A percentile compares a stretch with the other conserved stretches of the same genome.
phyloP scores from a whole-genome alignment of 1,140 invertebrate genomes.

The Orius insidiosus region DNA sequence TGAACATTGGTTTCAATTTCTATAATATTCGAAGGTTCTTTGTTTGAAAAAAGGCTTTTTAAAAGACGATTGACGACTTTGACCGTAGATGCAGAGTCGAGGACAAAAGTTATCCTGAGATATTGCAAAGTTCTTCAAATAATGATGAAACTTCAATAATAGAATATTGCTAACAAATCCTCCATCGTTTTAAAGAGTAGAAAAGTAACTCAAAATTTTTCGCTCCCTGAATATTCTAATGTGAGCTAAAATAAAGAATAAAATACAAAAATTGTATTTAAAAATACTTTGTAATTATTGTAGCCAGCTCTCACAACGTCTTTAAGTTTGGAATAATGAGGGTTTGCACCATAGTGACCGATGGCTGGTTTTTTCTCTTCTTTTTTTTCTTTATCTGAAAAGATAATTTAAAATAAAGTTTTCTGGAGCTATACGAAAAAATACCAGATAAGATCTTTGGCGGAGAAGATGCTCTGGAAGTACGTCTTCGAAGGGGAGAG shows the following conservation, averaged over 20 bases:
- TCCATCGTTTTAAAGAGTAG: slow-evolving; percentile 46
- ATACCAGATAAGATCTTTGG: slow-evolving; percentile 16
- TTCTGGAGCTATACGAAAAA: too few species aligned
- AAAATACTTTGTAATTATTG: slow-evolving; percentile 53
- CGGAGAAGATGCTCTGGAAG: slow-evolving; percentile 23
- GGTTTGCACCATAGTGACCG: slow-evolving; percentile 44
- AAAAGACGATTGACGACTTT: slow-evolving; percentile 54
- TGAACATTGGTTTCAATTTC: neutral
- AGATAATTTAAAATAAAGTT: slow-evolving; percentile 1
- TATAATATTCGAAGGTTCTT: neutral
- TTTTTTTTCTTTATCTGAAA: slow-evolving; percentile 20
- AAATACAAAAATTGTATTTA: slow-evolving; percentile 7
- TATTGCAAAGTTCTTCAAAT: slow-evolving; percentile 69
- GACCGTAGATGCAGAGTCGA: slow-evolving; percentile 52
- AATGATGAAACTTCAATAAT: slow-evolving; percentile 53
- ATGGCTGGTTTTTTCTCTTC: slow-evolving; percentile 28
- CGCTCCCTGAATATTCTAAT: slow-evolving; percentile 46
- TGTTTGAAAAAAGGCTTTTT: neutral
- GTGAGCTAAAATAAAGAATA: slow-evolving; percentile 37
- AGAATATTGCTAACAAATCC: slow-evolving; percentile 56
- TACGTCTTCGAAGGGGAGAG: slow-evolving; percentile 32
- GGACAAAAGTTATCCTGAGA: slow-evolving; percentile 47
- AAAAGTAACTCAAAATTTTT: slow-evolving; percentile 59
- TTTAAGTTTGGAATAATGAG: slow-evolving; percentile 62
- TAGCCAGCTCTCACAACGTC: slow-evolving; percentile 58